These are phyloP conservation scores for Calypte anna DNA, from an alignment of 2,113 vertebrate species.

Conservation along the genomic window DNA sequence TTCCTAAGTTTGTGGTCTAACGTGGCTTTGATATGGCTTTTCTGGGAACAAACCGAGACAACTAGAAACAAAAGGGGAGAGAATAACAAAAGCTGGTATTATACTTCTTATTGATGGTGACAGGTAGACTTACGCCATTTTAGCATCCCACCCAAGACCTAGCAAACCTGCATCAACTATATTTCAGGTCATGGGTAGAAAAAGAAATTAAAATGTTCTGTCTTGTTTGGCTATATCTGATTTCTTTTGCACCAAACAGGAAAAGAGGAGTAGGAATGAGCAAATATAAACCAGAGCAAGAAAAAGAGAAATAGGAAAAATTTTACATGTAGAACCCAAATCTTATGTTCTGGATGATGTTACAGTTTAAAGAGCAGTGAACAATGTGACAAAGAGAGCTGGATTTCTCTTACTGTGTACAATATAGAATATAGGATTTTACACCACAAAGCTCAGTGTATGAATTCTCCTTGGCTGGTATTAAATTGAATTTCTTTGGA, in stretches of 20 bases:
- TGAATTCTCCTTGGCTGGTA: neutral
- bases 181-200: neutral
- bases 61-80: neutral
- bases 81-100: neutral
- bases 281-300: neutral
- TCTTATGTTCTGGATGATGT: neutral
- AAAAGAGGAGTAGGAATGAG: neutral
- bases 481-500: neutral
- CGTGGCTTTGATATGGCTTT: neutral
- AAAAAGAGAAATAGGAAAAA: neutral
- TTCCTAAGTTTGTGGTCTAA: neutral
- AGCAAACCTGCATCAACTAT: neutral
- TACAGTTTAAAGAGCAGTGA: neutral
- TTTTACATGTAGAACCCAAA: neutral
- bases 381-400: neutral
- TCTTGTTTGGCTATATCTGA: neutral
- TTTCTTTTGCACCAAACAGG: neutral
- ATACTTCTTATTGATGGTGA: neutral
- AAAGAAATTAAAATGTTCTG: neutral
- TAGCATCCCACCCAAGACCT: neutral
- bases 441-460: neutral
- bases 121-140: neutral
- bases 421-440: neutral
- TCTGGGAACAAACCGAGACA: neutral
- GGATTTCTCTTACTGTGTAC: neutral